A percentile compares a stretch with the other conserved stretches of the same genome.
phyloP scores from a whole-genome alignment of 1,140 invertebrate species.

The Drosophila pruinosa region DNA sequence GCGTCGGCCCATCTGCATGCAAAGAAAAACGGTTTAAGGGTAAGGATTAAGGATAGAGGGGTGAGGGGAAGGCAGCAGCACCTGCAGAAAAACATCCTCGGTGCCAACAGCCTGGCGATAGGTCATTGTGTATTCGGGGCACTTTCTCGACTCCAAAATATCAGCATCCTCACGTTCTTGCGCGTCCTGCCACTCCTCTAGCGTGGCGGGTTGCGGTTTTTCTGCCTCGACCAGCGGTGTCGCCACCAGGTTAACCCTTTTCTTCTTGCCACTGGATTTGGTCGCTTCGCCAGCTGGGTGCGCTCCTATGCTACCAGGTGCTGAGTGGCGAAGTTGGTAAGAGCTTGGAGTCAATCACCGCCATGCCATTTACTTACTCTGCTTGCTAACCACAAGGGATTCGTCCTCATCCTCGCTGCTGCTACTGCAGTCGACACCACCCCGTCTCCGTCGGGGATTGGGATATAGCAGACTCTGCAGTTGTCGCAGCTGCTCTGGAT shows the following conservation, averaged over 20 bases:
- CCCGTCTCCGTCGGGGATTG: slow-evolving; percentile 19
- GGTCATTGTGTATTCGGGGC: slow-evolving; percentile 91
- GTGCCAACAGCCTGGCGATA: slow-evolving; percentile 93
- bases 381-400: slow-evolving; percentile 29
- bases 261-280: slow-evolving; percentile 16
- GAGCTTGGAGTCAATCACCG: background rate
- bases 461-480: slow-evolving; percentile 62
- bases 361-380: slow-evolving; percentile 50
- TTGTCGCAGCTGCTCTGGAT: slow-evolving; percentile 64
- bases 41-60: background rate
- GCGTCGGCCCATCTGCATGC: slow-evolving; percentile 91
- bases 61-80: background rate
- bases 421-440: slow-evolving; percentile 43
- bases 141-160: slow-evolving; percentile 86
- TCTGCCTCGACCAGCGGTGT: slow-evolving; percentile 37
- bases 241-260: slow-evolving; percentile 44
- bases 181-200: slow-evolving; percentile 85
- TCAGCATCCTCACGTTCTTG: slow-evolving; percentile 83
- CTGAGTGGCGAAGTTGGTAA: background rate
- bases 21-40: background rate
- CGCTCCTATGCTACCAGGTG: slow-evolving; percentile 54
- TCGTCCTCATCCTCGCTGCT: slow-evolving; percentile 68
- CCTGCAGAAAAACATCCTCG: slow-evolving; percentile 93
- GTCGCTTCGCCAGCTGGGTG: background rate
- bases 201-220: slow-evolving; percentile 74